Base-by-base conservation (phyloP, 1,140 invertebrate genomes). In the Antheraea mylitta region DNA sequence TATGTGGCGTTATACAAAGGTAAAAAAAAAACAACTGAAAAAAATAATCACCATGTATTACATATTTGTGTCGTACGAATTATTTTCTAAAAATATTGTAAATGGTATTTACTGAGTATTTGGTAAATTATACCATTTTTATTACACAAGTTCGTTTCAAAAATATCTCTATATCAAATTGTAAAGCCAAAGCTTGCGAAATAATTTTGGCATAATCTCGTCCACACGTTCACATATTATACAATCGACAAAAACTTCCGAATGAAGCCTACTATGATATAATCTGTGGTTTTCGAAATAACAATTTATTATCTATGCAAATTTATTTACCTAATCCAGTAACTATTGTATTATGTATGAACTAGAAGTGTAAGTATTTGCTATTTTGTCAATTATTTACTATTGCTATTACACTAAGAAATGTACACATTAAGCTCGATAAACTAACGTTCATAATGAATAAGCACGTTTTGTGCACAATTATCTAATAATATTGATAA, bases 271-370 rank as follows among this genome's bases (percentile, higher is more conserved):
- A 16, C 16, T 16, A 11, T 53, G 45, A 53, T 53, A 53, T 53
- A 53, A 53, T 53, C 45, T 53, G 45, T 53, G 45, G 45, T 53
- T 6, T 53, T 53, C 10, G 16, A 53, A 53, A 53, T 53, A n/a
- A 53, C 45, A 53, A 13, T 16, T 53, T 53, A 13, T 16, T 53
- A 53, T 53, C 11, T 53, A n/a, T 53, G 10, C 16, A 53, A 13
- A 42, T 42, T 53, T 53, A 53, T 53, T 53, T 53, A 53, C 45
- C 45, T 53, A 53, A 53, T 53, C 45, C 45, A 53, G 45, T 30
- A 53, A 53, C 45, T 53, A 53, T 53, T 53, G 9, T 16, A 13
- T 16, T 53, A 42, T 42, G 38, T 42, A 42, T 42, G 38, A 42
- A 42, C 38, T 42, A 42, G 3, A 42, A 10, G 7, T 0, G 22